phyloP scores from a whole-genome alignment of 23 tunicate genomes.

The Phallusia fumigata region DNA sequence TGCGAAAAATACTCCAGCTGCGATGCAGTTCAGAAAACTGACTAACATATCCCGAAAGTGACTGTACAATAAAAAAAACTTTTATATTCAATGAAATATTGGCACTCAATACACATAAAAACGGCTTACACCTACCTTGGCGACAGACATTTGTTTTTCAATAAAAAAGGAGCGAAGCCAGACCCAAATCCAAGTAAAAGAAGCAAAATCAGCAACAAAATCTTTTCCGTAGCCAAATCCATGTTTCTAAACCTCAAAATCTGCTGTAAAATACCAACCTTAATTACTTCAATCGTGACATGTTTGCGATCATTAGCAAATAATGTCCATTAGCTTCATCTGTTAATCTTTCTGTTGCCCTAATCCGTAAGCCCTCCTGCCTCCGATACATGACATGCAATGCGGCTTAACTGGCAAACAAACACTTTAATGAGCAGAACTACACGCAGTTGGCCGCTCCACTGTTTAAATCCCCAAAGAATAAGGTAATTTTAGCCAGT shows the following conservation, averaged over 20 bases:
- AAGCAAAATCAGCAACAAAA: conserved; percentile 28
- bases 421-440: too few relatives aligned
- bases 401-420: too few relatives aligned
- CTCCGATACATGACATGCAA: too few relatives aligned
- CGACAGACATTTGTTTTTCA: conserved; percentile 36
- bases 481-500: too few relatives aligned
- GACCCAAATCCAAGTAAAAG: conserved; percentile 43
- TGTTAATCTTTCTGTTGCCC: too few relatives aligned
- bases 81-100: not conserved
- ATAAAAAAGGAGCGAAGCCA: conserved; percentile 28
- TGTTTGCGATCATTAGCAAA: too few relatives aligned
- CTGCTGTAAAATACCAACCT: not conserved
- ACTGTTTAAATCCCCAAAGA: too few relatives aligned
- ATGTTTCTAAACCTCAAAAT: conserved; percentile 1
- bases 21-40: conserved; percentile 46
- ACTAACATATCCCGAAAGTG: conserved; percentile 37
- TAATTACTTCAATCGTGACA: too few relatives aligned
- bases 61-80: conserved; percentile 23
- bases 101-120: not conserved
- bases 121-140: conserved; percentile 22
- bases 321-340: too few relatives aligned
- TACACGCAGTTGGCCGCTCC: too few relatives aligned
- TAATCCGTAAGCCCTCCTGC: too few relatives aligned
- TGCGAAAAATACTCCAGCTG: conserved; percentile 73
- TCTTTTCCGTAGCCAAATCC: conserved; percentile 35